Conservation (phyloP, 2,797 vertebrate species). For the Lagodon rhomboides region DNA sequence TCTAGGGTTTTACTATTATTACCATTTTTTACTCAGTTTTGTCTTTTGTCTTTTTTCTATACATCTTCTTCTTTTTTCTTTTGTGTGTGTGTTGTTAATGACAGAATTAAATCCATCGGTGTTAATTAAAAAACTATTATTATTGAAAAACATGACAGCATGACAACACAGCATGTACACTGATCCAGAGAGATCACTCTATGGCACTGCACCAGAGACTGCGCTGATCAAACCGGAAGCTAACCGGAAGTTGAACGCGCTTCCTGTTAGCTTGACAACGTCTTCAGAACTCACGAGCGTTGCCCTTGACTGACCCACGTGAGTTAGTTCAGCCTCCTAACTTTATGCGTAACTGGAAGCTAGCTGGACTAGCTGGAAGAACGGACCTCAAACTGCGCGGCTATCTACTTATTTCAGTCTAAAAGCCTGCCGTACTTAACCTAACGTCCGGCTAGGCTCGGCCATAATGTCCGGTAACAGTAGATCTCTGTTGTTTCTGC, state of each 20-base stretch:
- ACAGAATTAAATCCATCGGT: too few species aligned
- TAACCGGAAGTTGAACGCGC: neutral
- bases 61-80: too few species aligned
- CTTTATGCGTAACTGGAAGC: neutral
- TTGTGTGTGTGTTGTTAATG: too few species aligned
- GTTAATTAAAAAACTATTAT: too few species aligned
- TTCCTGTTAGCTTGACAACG: neutral
- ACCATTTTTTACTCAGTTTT: too few species aligned
- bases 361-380: neutral
- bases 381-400: fast-evolving
- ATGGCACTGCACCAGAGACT: too few species aligned
- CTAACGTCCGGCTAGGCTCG: neutral
- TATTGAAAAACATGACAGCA: too few species aligned
- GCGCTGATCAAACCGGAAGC: neutral
- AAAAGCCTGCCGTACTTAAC: fast-evolving
- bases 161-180: too few species aligned
- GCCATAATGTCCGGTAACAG: conserved; percentile 60
- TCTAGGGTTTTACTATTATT: too few species aligned
- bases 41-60: too few species aligned
- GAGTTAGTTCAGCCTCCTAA: neutral
- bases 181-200: too few species aligned
- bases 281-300: fast-evolving
- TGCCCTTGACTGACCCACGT: conserved; percentile 75
- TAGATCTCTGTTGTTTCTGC: conserved; percentile 37
- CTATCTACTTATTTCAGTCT: neutral